Evolutionary conservation across 2,797 vertebrate species (phyloP).

Genomic region (Sebastolobus alascanus): DNA sequence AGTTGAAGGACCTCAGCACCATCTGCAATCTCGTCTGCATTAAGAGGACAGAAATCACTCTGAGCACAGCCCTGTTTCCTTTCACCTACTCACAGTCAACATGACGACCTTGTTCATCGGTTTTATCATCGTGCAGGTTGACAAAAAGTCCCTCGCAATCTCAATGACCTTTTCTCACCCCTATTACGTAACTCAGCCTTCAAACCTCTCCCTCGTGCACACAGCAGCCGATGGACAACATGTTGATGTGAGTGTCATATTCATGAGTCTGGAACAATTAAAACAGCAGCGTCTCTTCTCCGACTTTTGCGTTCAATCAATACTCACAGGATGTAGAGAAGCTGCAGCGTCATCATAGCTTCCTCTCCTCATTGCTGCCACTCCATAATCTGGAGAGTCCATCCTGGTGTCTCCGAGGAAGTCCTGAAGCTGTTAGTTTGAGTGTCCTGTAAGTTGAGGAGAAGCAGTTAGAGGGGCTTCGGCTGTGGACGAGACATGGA

Average conservation of each 20-base stretch:
- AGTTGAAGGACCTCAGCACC: background rate
- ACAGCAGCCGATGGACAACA: background rate
- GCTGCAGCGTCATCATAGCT: constrained; percentile 79
- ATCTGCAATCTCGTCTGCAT: background rate
- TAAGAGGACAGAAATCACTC: background rate
- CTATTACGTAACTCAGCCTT: background rate
- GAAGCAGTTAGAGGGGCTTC: constrained; percentile 14
- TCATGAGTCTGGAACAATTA: background rate
- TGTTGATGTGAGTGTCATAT: background rate
- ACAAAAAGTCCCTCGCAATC: no score
- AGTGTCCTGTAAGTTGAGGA: background rate
- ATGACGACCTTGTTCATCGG: no score
- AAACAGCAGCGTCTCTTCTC: background rate
- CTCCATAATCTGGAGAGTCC: constrained; percentile 46
- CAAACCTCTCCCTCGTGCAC: background rate
- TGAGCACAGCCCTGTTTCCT: background rate
- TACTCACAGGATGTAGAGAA: constrained; percentile 83
- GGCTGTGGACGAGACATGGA: constrained; percentile 14
- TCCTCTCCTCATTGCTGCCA: constrained; percentile 75
- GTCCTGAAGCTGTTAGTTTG: background rate
- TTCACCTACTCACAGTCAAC: background rate
- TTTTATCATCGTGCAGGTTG: no score
- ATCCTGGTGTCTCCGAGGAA: constrained; percentile 41
- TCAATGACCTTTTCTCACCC: background rate
- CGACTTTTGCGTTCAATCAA: background rate